Evolutionary conservation across 2,888 invertebrate genomes (phyloP), one percentile per base, ranked within the genome.

Genomic region (Acleris holmiana): DNA sequence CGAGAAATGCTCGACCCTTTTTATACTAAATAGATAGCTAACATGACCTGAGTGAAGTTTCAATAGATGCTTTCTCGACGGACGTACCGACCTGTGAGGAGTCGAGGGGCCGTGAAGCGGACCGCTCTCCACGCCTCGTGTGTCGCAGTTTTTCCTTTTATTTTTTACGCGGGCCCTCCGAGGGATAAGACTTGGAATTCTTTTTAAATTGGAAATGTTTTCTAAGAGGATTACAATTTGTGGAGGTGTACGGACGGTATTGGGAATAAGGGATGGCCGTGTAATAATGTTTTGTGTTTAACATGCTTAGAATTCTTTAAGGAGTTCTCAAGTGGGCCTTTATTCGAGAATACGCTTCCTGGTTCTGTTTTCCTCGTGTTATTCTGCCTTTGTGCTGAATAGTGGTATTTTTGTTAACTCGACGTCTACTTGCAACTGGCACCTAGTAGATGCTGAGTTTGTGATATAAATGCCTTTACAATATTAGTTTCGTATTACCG

Each of bases 121-220:
- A 69, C 65, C 77, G 72, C 75, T 73, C 78, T 78, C 73, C 74
- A 57, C 67, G 60, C 60, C 56, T 69, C 79, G 85, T 85, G 86
- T 86, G 89, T 91, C 89, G 78, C 88, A 83, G 84, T 81, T 89
- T 89, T 91, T 89, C 86, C 86, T 89, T 89, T 91, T 90, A 90
- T 89, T 91, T 91, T 89, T 91, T 91, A 89, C 90, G 89, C 89
- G 85, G 82, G 86, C 89, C 88, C 88, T 89, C 85, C 85, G 84
- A 89, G 87, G 90, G 90, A 89, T 89, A 87, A 88, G 85, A 89
- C 87, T 78, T 77, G 80, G 87, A 92, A 91, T 92, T 91, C 91
- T 91, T 91, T 92, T 92, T 91, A 91, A 92, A 92, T 92, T 92
- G 92, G 91, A 91, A 92, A 91, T 92, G 92, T 91, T 91, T 91